phyloP scores from a whole-genome alignment of 1,140 invertebrate species.

The Drosophila bocqueti region DNA sequence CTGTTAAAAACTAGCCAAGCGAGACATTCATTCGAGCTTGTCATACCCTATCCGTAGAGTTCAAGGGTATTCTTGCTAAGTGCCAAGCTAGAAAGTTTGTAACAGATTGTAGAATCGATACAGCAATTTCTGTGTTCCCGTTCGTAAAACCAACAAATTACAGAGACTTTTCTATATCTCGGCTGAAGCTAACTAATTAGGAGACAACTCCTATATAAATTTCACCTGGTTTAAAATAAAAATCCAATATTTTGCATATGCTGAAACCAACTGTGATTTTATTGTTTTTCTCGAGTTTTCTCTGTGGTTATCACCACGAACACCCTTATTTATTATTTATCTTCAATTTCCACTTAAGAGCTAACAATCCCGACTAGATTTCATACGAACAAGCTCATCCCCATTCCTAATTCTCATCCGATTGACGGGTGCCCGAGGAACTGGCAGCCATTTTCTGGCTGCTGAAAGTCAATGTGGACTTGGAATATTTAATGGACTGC shows the following conservation, averaged over 20 bases:
- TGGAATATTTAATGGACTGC: slow-evolving; percentile 61
- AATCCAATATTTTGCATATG: no score
- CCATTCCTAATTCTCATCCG: slow-evolving; percentile 8
- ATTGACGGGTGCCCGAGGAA: slow-evolving; percentile 10
- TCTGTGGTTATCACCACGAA: neutral
- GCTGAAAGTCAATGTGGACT: slow-evolving; percentile 41
- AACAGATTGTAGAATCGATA: no score
- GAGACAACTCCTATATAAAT: no score
- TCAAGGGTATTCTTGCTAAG: neutral
- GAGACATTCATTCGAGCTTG: neutral
- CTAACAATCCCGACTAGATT: slow-evolving; percentile 5
- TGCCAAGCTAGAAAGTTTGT: no score
- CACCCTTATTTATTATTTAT: slow-evolving; percentile 14
- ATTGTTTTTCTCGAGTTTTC: neutral
- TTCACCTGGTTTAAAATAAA: neutral
- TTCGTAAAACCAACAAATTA: neutral
- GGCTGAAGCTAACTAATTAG: no score
- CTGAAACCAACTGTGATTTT: neutral
- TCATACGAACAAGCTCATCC: no score
- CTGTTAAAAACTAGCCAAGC: neutral
- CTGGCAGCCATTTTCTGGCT: slow-evolving; percentile 43
- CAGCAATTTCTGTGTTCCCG: no score
- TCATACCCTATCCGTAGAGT: neutral
- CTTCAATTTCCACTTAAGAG: neutral
- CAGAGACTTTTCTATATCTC: neutral